Evolutionary conservation across 2,888 invertebrate species (phyloP), one percentile per base, ranked within the genome.

Genomic region (Resseliella maxima): DNA sequence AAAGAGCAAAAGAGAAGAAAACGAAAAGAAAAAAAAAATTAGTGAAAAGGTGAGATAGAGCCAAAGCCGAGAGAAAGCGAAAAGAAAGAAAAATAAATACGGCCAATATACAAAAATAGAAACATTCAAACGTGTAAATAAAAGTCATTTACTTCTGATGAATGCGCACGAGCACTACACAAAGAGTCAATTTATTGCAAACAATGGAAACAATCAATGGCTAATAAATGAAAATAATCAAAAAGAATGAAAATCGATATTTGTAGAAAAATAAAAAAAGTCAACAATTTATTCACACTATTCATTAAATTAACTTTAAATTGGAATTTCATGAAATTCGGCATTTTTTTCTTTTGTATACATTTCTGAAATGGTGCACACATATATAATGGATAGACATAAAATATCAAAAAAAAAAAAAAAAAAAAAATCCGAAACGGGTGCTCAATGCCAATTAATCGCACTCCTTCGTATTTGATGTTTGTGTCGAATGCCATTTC

Each of bases 251-350:
- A 72, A 72, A 1, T 72, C 31, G 31, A n/a, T 15, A 35, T 72
- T 31, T n/a, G n/a, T n/a, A n/a, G n/a, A n/a, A n/a, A n/a, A n/a
- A n/a, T n/a, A n/a, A n/a, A n/a, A n/a, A n/a, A n/a, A n/a, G n/a
- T n/a, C n/a, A n/a, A 31, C 12, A 15, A 72, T 72, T 31, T 31
- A 72, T 31, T 31, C 31, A 72, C 72, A 72, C 72, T 31, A 72
- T 72, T 72, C 72, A 15, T 72, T 72, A 72, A 72, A 72, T 72
- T 72, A n/a, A 31, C 72, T 72, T 72, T 72, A 72, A 72, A 72
- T 72, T 72, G 72, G 72, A 72, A 72, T 72, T 72, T 31, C 31
- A 72, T 72, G 72, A 18, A 72, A 72, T 59, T n/a, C n/a, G n/a
- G n/a, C 27, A n/a, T n/a, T n/a, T n/a, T n/a, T n/a, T n/a, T n/a